Evolutionary conservation across 2,797 vertebrate genomes (phyloP).

Genomic region (Chloroceryle inda): DNA sequence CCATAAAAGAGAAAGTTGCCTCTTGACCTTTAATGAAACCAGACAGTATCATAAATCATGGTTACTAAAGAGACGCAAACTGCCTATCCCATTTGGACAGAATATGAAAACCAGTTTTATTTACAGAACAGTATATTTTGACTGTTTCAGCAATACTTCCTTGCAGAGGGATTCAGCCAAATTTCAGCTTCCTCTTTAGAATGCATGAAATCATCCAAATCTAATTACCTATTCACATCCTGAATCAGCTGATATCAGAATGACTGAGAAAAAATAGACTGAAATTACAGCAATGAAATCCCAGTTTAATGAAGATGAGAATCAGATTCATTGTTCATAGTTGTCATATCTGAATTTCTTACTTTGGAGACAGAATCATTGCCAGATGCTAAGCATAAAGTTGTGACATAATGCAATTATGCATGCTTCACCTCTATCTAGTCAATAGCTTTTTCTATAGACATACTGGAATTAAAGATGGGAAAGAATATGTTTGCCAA

Average conservation of each 20-base stretch:
- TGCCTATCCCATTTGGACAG: background rate
- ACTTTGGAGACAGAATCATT: background rate
- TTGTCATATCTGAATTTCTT: constrained; percentile 37
- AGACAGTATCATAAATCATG: background rate
- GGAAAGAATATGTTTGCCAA: background rate
- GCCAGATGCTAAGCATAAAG: constrained; percentile 42
- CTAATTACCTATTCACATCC: constrained; percentile 51
- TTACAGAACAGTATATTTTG: background rate
- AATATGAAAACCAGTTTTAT: background rate
- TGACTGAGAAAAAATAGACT: constrained; percentile 47
- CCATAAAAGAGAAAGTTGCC: background rate
- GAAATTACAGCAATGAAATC: constrained; percentile 39
- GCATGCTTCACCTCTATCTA: constrained; percentile 3
- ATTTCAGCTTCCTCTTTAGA: constrained; percentile 10
- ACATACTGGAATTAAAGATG: background rate
- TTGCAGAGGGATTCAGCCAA: background rate
- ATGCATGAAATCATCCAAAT: constrained; percentile 40
- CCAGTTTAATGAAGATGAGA: constrained; percentile 37
- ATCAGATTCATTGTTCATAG: constrained; percentile 41
- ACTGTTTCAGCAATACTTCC: background rate
- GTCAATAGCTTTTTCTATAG: background rate
- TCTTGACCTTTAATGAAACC: background rate
- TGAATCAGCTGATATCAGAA: constrained; percentile 43
- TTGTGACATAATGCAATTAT: constrained; percentile 47
- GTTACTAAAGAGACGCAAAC: background rate